Evolutionary conservation across 2,797 vertebrate species (phyloP), one percentile per base, ranked within the genome.

Genomic region (Typhlichthys eigenmanni): DNA sequence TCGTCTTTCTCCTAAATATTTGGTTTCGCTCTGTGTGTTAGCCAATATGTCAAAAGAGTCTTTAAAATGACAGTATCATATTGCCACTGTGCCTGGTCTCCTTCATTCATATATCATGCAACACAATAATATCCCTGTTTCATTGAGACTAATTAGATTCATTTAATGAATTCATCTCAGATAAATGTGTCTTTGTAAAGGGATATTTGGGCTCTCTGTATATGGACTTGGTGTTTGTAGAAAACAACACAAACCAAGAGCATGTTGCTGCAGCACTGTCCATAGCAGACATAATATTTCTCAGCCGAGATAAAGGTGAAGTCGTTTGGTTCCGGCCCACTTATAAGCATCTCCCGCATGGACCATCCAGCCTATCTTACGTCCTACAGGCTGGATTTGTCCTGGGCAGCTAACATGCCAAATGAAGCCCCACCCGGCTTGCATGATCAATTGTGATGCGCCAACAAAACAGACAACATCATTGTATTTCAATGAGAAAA

Each of bases 381-480:
- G 14, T 51, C 38, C 38, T 43, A 9, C 7, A 43, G 56, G 56
- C 43, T 58, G 14, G 32, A n/a, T 43, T 43, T 43, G 38, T 71
- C 66, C 64, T 81, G 79, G 81, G 29, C 64, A 59, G 62, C 80
- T 74, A 55, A 81, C 79, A 72, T 83, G 82, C 86, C 82, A 87
- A 68, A 68, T 17, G 72, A 78, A 64, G 76, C 76, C 85, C 85
- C 63, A 63, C 9, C 38, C 38, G 0, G 38, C 9, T 43, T 9
- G 9, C 38, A 10, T 43, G 8, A 43, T 43, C 38, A 43, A 43
- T 43, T 43, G 38, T 10, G 7, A 43, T 43, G 38, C 7, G 38
- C 38, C 38, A 43, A 43, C 1, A 43, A 43, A 43, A 10, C 38
- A 10, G 38, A 43, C 8, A 43, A 43, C 38, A 43, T 43, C 2